These are phyloP conservation scores for Lasioglossum oenotherae DNA, from an alignment of 2,888 invertebrate species.

Conservation along the genomic window DNA sequence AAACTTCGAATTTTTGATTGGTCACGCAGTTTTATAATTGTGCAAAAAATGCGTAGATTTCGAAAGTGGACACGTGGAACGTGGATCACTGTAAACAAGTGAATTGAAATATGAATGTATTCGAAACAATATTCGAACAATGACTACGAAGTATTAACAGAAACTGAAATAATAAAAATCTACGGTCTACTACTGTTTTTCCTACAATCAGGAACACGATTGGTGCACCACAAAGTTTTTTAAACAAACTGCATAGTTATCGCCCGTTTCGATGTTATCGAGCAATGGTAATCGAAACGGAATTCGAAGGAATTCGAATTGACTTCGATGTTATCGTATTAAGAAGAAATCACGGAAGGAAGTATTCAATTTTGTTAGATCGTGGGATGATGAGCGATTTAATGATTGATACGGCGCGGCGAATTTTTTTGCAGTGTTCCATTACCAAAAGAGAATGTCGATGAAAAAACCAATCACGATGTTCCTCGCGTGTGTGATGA, in stretches of 20 bases:
- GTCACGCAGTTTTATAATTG: not conserved
- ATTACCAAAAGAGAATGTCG: constrained; percentile 24
- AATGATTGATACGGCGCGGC: not conserved
- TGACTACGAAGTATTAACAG: not conserved
- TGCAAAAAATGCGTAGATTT: not conserved
- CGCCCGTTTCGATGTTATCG: not conserved
- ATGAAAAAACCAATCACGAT: constrained; percentile 1
- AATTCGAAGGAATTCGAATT: constrained; percentile 15
- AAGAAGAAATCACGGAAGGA: not conserved
- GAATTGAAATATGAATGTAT: not conserved
- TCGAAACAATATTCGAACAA: not conserved
- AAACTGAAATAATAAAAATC: not conserved
- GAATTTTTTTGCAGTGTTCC: not conserved
- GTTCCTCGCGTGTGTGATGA: constrained; percentile 10
- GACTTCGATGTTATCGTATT: not conserved
- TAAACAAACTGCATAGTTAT: not conserved
- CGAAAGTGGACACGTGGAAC: not conserved
- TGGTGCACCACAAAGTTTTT: not conserved
- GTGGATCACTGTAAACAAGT: not conserved
- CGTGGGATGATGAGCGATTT: not conserved
- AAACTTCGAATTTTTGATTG: not conserved
- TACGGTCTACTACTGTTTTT: not conserved
- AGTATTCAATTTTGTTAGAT: not conserved
- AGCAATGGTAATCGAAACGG: not conserved
- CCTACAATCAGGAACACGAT: not conserved